Conservation (phyloP, 2,888 invertebrate species). For the Pyrrhia umbra region DNA sequence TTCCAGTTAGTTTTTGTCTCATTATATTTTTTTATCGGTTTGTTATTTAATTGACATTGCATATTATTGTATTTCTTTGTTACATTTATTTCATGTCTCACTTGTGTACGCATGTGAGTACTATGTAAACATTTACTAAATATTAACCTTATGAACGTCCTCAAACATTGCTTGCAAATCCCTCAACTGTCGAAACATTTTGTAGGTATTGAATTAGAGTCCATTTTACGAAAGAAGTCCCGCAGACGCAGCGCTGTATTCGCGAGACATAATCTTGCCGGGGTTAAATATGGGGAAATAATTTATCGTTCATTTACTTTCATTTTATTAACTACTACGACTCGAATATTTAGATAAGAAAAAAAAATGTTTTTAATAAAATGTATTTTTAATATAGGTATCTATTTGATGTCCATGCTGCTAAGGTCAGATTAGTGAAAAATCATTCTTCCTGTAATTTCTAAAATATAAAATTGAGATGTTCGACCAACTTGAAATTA, state of each 20-base stretch:
- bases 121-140: too few species aligned
- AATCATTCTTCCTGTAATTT: conserved; percentile 26
- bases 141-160: too few species aligned
- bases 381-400: background rate
- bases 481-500: conserved; percentile 16
- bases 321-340: conserved; percentile 4
- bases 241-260: conserved; percentile 22
- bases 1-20: too few species aligned
- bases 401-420: conserved; percentile 12
- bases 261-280: conserved; percentile 30
- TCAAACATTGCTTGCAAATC: too few species aligned
- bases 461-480: conserved; percentile 29
- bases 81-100: too few species aligned
- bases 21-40: too few species aligned
- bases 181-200: too few species aligned
- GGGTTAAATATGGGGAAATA: conserved; percentile 13
- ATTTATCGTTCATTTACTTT: conserved; percentile 11
- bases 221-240: too few species aligned
- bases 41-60: too few species aligned
- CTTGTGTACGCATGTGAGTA: too few species aligned
- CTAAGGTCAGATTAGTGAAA: conserved; percentile 29
- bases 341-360: conserved; percentile 9
- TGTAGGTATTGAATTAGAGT: too few species aligned
- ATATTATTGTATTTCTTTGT: too few species aligned
- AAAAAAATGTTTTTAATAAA: conserved; percentile 3